These are phyloP conservation scores for Hylaeus volcanicus DNA, from an alignment of 1,140 invertebrate species.

Conservation along the genomic window DNA sequence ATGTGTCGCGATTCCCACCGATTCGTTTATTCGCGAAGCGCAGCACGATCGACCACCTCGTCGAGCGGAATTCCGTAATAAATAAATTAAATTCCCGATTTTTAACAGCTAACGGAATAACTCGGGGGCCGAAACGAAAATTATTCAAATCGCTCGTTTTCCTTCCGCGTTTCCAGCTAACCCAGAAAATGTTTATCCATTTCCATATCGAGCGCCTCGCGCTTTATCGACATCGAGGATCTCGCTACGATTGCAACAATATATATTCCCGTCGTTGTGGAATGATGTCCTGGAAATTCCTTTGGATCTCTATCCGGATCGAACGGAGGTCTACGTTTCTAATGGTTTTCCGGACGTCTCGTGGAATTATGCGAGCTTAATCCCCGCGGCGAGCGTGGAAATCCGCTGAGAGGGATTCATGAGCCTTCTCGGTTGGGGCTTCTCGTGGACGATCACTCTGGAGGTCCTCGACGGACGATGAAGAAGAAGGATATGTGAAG, in stretches of 20 bases:
- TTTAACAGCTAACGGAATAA: not conserved
- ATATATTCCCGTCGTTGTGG: slow-evolving; percentile 4
- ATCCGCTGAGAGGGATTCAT: slow-evolving; percentile 41
- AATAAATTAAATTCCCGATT: not conserved
- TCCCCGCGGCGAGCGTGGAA: slow-evolving; percentile 23
- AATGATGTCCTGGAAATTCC: slow-evolving; percentile 12
- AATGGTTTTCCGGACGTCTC: slow-evolving; percentile 39
- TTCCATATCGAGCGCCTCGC: not conserved
- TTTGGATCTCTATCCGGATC: not conserved
- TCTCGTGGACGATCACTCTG: not conserved
- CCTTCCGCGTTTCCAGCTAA: not conserved
- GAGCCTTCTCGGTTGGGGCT: not conserved
- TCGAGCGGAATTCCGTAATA: not conserved
- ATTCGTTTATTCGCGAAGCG: not conserved
- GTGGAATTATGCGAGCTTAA: slow-evolving; percentile 39
- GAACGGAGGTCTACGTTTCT: slow-evolving; percentile 12
- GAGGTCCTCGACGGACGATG: not conserved
- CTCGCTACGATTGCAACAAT: not conserved
- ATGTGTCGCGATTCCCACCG: not conserved
- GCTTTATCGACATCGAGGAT: not conserved
- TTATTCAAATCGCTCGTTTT: not conserved
- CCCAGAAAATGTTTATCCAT: not conserved
- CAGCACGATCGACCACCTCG: too few species aligned
- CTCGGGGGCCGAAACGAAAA: not conserved
- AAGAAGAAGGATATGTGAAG: not conserved